Evolutionary conservation across 92 coral and sea anemone species (phyloP).

Genomic region (Pocillopora meandrina): DNA sequence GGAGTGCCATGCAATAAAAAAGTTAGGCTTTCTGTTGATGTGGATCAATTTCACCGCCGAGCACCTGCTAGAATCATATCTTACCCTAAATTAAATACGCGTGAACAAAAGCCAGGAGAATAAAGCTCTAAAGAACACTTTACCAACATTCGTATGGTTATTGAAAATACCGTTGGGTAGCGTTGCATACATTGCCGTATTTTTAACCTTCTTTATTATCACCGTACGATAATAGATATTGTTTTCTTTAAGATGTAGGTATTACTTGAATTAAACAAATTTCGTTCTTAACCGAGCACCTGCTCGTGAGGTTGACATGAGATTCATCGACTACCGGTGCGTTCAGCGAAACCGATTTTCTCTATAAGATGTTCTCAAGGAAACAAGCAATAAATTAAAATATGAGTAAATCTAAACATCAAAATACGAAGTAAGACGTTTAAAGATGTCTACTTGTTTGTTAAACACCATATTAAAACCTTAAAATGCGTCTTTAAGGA

Average conservation of each 20-base stretch:
- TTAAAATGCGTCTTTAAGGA: not conserved
- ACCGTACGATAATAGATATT: constrained; percentile 7
- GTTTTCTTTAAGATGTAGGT: constrained; percentile 28
- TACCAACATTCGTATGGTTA: constrained; percentile 8
- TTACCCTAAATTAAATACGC: constrained; percentile 27
- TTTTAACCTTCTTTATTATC: constrained; percentile 29
- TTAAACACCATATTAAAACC: not conserved
- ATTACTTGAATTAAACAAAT: constrained; percentile 20
- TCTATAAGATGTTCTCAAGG: not conserved
- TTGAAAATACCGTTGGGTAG: constrained; percentile 36
- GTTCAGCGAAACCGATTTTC: no score
- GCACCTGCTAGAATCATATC: constrained; percentile 35
- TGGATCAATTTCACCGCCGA: constrained; percentile 27
- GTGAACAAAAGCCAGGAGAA: constrained; percentile 22
- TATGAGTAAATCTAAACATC: not conserved
- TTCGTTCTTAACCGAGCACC: constrained; percentile 12
- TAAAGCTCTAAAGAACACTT: constrained; percentile 2
- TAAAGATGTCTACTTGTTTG: not conserved
- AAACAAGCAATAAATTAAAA: not conserved
- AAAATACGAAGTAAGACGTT: not conserved
- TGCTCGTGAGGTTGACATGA: constrained; percentile 13
- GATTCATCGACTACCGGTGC: constrained; percentile 1
- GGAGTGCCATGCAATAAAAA: constrained; percentile 31
- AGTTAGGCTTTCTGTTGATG: constrained; percentile 10
- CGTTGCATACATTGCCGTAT: constrained; percentile 11